Base-by-base conservation (phyloP, 2,797 vertebrate genomes). In the Chelon labrosus region DNA sequence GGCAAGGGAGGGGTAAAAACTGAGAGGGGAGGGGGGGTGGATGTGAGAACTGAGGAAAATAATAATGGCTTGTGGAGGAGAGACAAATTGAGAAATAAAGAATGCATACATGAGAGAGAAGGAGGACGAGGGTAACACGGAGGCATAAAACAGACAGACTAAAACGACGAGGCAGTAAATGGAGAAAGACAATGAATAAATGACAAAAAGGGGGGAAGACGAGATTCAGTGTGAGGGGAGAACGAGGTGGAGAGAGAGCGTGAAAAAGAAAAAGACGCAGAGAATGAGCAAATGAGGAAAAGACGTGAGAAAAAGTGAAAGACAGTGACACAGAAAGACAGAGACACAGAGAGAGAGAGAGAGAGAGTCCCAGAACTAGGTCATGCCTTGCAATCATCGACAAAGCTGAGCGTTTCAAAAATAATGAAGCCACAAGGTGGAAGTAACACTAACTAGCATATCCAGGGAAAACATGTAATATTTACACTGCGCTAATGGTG, bases 371-470 rank as follows among this genome's bases (percentile, higher is more conserved):
- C 75, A 63, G 85, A 94, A 94, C 85, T 90, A 91, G 94, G 94
- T 94, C 94, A 93, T 19, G 77, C 88, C 59, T 89, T 0, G 25
- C 84, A 85, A 89, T 91, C 80, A 85, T 73, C 77, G 76, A 91
- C 85, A 89, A 89, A 87, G 88, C 86, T 81, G 79, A 90, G 79
- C 52, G 38, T 86, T 91, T 93, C 88, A 90, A 90, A 92, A 92
- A 92, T 92, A 93, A 92, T 92, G 92, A 91, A 92, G 88, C 85
- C 91, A 88, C 89, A 88, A 88, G 89, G 90, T 92, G 88, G 92
- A 93, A 93, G 88, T 91, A 91, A 92, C 84, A 82, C 87, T 92
- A 93, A 92, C 92, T 92, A 93, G 85, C 89, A 85, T 80, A 86
- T 88, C 90, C 80, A 85, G 88, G 91, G 85, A 89, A 90, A 91